Conservation (phyloP, 2,797 vertebrate genomes). For the Delichon dasypus region DNA sequence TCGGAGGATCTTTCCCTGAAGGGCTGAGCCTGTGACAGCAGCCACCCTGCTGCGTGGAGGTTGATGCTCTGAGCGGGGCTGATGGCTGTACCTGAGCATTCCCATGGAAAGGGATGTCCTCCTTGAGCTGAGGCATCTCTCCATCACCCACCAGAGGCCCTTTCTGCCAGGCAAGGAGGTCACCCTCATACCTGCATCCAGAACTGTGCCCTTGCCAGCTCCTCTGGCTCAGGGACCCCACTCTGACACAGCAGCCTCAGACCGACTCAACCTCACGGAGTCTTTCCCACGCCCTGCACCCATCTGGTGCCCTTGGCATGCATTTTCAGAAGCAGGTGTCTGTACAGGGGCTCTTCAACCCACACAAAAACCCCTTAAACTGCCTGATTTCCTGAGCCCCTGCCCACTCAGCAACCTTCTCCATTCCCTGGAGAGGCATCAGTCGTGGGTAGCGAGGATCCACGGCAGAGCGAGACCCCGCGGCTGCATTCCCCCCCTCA, state of each 20-base stretch:
- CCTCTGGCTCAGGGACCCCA: background rate
- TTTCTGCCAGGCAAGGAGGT: background rate
- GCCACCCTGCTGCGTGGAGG: background rate
- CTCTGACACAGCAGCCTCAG: background rate
- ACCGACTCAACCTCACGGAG: background rate
- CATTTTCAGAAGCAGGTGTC: background rate
- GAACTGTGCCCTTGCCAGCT: background rate
- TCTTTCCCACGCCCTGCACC: background rate
- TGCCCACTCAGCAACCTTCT: background rate
- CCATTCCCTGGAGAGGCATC: background rate
- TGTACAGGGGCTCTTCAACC: background rate
- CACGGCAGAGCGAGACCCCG: fast-evolving
- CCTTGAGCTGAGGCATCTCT: background rate
- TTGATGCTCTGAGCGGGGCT: background rate
- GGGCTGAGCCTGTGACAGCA: background rate
- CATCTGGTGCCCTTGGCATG: background rate
- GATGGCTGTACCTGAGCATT: background rate
- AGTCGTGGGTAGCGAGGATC: fast-evolving
- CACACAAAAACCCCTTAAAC: background rate
- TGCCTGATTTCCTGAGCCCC: background rate
- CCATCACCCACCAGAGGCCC: background rate
- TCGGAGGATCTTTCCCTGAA: background rate
- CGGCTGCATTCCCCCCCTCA: background rate
- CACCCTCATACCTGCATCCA: background rate
- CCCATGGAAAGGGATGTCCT: background rate